Evolutionary conservation across 1,140 invertebrate genomes (phyloP), one percentile per base, ranked within the genome.

Genomic region (Hycleus phaleratus): DNA sequence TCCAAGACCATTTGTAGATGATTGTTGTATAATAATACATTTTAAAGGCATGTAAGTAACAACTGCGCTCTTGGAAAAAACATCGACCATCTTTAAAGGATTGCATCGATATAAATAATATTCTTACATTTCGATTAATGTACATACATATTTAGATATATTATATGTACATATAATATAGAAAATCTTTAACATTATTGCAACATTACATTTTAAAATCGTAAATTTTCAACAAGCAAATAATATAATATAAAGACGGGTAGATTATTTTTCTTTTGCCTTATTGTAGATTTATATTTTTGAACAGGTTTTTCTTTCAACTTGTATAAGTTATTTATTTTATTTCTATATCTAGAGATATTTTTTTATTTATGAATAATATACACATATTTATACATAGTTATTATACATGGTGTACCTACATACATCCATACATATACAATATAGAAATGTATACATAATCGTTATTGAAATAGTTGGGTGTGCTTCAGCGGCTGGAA

Each of bases 11-110:
- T 71, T 68, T 63, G 64, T 63, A 61, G 61, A 63, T 68, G 70
- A 71, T 69, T 71, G 68, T 69, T 66, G 64, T 66, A 67, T 73
- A 73, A 71, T 70, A 71, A 72, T 71, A 72, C 65, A 70, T 67
- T 71, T 73, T 71, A 67, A 68, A 71, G 69, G 65, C 68, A 70
- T 70, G 69, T 70, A 69, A 67, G 65, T 66, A 65, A 58, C 62
- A 64, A 62, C 38, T 11, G 18, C 11, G 24, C 51, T 8, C 26
- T 40, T 3, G 49, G 26, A 47, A 46, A 54, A 55, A 46, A 43
- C 49, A 44, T 26, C 26, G 25, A 32, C 32, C 32, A 32, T 32
- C 32, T 32, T 32, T 32, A 5, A 3, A 32, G 32, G 7, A 32
- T 32, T 32, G 32, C 32, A 7, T 7, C 32, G 32, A 32, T 32